A percentile compares a stretch with the other conserved stretches of the same genome.
Conservation (phyloP, 1,140 invertebrate species). For the Psix sp. region DNA sequence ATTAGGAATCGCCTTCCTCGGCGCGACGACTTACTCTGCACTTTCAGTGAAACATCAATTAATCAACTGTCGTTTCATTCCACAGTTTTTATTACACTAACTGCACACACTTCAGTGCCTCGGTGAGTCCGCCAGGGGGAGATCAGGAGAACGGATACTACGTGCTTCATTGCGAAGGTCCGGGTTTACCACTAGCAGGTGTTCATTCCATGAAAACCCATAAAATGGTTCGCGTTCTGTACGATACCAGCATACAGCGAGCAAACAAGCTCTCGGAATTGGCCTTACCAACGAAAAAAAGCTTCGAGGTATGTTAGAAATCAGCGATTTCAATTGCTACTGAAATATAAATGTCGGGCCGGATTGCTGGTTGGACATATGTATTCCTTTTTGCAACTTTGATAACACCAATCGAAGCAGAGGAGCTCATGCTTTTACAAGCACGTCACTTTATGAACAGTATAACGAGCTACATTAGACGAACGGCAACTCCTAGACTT, state of each 20-base stretch:
- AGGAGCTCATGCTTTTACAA: too few relatives aligned
- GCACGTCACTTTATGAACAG: too few relatives aligned
- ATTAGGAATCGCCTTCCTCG: too few relatives aligned
- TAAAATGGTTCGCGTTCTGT: slow-evolving; percentile 84
- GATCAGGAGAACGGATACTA: slow-evolving; percentile 82
- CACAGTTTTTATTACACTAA: slow-evolving; percentile 84
- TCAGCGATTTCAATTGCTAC: not conserved
- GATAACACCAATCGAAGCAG: too few relatives aligned
- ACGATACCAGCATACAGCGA: slow-evolving; percentile 84
- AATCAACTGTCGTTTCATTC: too few relatives aligned
- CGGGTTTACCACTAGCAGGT: slow-evolving; percentile 86
- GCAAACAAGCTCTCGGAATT: slow-evolving; percentile 81
- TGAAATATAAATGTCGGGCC: too few relatives aligned
- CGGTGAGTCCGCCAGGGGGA: slow-evolving; percentile 78
- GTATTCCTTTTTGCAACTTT: too few relatives aligned
- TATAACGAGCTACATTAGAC: too few relatives aligned
- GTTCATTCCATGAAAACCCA: slow-evolving; percentile 84
- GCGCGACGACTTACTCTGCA: too few relatives aligned
- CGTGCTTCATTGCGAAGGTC: slow-evolving; percentile 87
- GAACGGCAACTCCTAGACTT: too few relatives aligned
- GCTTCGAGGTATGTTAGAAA: slow-evolving; percentile 79
- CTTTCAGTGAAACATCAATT: too few relatives aligned
- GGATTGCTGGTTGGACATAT: too few relatives aligned
- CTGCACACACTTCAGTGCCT: slow-evolving; percentile 87
- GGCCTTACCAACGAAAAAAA: slow-evolving; percentile 84